These are phyloP conservation scores for Crocallis elinguaria DNA, from an alignment of 2,888 invertebrate genomes.

Conservation along the genomic window DNA sequence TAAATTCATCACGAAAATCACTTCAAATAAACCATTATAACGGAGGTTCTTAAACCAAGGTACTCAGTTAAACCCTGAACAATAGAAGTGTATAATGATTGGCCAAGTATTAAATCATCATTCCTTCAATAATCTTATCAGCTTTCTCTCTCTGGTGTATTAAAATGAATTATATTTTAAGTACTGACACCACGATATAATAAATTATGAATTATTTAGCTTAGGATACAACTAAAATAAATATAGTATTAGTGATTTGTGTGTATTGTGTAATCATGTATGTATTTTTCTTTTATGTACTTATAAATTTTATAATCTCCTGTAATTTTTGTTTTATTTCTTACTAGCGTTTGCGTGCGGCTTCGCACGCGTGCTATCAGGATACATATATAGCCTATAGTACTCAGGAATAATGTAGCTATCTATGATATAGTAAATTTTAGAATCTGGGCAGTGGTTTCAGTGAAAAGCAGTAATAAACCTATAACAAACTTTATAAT, in stretches of 20 bases:
- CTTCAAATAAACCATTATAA: too few species aligned
- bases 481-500: too few species aligned
- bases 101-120: constrained; percentile 52
- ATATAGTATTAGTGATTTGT: constrained; percentile 46
- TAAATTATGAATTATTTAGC: constrained; percentile 53
- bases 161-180: constrained; percentile 57
- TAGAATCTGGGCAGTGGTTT: too few species aligned
- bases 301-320: constrained; percentile 50
- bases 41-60: too few species aligned
- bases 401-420: too few species aligned
- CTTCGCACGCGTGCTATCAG: too few species aligned
- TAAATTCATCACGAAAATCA: not conserved
- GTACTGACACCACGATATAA: constrained; percentile 42
- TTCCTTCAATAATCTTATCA: constrained; percentile 43
- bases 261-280: constrained; percentile 68
- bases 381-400: too few species aligned
- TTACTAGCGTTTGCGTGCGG: too few species aligned
- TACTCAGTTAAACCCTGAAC: not conserved
- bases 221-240: constrained; percentile 55
- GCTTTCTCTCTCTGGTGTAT: constrained; percentile 34
- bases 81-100: constrained; percentile 26
- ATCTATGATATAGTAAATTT: too few species aligned
- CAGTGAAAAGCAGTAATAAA: too few species aligned
- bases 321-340: constrained; percentile 4
- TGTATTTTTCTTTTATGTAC: constrained; percentile 67